Base-by-base conservation (phyloP, 2,797 vertebrate species). In the Myotis myotis region DNA sequence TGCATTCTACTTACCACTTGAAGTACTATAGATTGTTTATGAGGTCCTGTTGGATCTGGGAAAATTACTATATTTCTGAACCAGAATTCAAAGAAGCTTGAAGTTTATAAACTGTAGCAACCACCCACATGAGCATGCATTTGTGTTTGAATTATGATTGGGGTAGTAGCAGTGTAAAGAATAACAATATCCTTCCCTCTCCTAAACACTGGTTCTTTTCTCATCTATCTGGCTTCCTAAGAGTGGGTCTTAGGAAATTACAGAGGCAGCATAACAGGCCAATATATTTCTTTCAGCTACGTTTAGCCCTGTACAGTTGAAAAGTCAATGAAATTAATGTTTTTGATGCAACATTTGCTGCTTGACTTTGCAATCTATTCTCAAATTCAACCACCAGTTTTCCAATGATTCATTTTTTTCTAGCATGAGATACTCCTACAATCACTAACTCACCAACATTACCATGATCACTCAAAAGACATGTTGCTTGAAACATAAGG, bases 11-110 rank as follows among this genome's bases (percentile, higher is more conserved):
- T 92, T 90, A 78, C 68, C 55, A 76, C 10, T 44, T 36, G 92
- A 93, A 89, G 79, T 44, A 28, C 15, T 36, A 28, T 64, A 19
- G 15, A 64, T 95, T 47, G 16, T 70, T 93, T 85, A 22, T 81
- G 30, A 68, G 17, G 38, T 90, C 36, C 51, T 74, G 78, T 57
- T 86, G 12, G 49, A 91, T 93, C 89, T 84, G 53, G 86, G 55
- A 44, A 92, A 83, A 91, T 81, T 81, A 89, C 5, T 78, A 3
- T 95, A 93, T 87, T 96, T 92, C 71, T 66, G 53, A 91, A 75
- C 23, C 72, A 86, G 41, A 47, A 78, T 81, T 89, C 84, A 51
- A 78, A 89, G 49, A 93, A 91, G 6, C 20, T 82, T 78, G 5
- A 30, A 47, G 7, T 90, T 94, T 87, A 60, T 25, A 95, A 84